Base-by-base conservation (phyloP, 2,113 vertebrate species). In the Perca flavescens region DNA sequence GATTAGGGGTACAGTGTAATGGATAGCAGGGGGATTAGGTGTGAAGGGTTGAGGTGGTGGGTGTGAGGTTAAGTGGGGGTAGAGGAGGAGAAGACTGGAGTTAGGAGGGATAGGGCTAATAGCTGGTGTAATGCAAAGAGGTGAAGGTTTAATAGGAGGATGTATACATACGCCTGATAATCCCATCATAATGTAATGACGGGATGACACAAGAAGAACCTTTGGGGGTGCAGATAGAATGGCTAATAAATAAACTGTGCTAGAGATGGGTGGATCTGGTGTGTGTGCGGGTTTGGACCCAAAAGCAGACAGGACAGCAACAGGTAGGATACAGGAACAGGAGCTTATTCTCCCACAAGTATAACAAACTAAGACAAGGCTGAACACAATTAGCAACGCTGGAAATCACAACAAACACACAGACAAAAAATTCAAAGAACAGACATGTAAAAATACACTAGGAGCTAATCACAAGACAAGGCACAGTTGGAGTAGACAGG, bases 1-100 rank as follows among this genome's bases (percentile, higher is more conserved):
- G 86, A 90, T 91, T 88, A 88, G 79, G 73, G 56, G 47, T 22
- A 19, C 82, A 72, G 77, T 43, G 90, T 80, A 91, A 87, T 79
- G 73, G 88, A 90, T 64, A 90, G 74, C 76, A 16, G 80, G 69
- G 73, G 82, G 90, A 87, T 84, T 81, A 77, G 67, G 73, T 74
- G 77, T 77, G 68, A 56, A 70, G 82, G 74, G 57, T 25, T 15
- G 74, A 46, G 19, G 74, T n/a, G 74, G 63, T 21, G 34, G 72
- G 16, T 28, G 61, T 40, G 54, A 72, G 75, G 76, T 62, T 75
- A 60, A 65, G 25, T 28, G 63, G 67, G 74, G 79, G 54, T 65
- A 6, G 63, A 46, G 22, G 63, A 46, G 22, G 10, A 43, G 47
- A 40, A 8, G 49, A 25, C 52, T 5, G 74, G 54, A 25, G 82